A percentile compares a stretch with the other conserved stretches of the same genome.
Conservation (phyloP, 2,888 invertebrate species). For the Phrixothrix hirtus region DNA sequence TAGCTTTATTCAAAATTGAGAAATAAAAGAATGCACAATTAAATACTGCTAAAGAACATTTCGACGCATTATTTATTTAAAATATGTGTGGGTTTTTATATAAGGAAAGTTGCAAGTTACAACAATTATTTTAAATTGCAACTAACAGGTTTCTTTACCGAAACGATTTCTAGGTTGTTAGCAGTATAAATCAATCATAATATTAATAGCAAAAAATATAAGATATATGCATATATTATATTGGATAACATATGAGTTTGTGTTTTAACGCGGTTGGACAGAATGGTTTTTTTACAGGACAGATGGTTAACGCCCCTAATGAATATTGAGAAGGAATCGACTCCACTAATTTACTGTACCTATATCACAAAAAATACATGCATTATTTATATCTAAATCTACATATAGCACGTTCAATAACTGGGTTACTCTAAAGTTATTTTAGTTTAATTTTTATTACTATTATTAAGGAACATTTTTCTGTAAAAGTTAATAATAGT, state of each 20-base stretch:
- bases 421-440: slow-evolving; percentile 26
- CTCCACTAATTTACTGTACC: slow-evolving; percentile 47
- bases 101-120: too few relatives aligned
- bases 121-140: too few relatives aligned
- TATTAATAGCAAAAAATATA: too few relatives aligned
- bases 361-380: slow-evolving; percentile 34
- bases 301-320: slow-evolving; percentile 53
- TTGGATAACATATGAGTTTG: slow-evolving; percentile 22
- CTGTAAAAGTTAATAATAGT: slow-evolving; percentile 13
- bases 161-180: too few relatives aligned
- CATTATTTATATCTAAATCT: slow-evolving; percentile 36
- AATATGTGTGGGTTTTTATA: too few relatives aligned
- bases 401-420: slow-evolving; percentile 36
- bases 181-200: too few relatives aligned
- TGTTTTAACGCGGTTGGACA: slow-evolving; percentile 18
- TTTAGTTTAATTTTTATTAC: slow-evolving; percentile 15
- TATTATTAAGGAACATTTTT: slow-evolving; percentile 17
- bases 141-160: too few relatives aligned
- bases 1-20: too few relatives aligned
- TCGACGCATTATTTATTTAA: too few relatives aligned
- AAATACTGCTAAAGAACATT: too few relatives aligned
- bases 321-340: slow-evolving; percentile 55
- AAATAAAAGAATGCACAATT: too few relatives aligned
- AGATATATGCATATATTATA: slow-evolving; percentile 16
- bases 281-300: slow-evolving; percentile 49